phyloP scores from a whole-genome alignment of 2,797 vertebrate genomes.

The Mastacembelus armatus region DNA sequence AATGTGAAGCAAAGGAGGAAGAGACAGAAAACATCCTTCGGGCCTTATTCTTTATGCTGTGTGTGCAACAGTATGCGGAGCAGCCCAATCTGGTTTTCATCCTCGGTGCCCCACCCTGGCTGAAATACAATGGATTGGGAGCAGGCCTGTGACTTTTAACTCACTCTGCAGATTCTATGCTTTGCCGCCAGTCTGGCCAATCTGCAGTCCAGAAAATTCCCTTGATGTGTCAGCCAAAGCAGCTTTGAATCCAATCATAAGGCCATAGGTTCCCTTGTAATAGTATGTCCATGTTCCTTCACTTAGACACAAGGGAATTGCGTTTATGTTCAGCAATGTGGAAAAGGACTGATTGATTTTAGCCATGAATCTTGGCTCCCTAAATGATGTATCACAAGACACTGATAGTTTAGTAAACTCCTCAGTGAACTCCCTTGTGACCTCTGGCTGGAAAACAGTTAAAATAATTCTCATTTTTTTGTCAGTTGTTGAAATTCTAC shows the following conservation, averaged over 20 bases:
- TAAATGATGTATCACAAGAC: conserved; percentile 58
- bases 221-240: conserved; percentile 81
- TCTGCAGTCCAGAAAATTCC: conserved; percentile 73
- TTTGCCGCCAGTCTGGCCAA: conserved; percentile 78
- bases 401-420: conserved; percentile 65
- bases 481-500: conserved; percentile 61
- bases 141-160: conserved; percentile 81
- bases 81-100: conserved; percentile 82
- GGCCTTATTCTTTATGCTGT: conserved; percentile 54
- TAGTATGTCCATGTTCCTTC: conserved; percentile 80
- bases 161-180: conserved; percentile 80
- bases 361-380: conserved; percentile 60
- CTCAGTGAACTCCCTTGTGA: conserved; percentile 43
- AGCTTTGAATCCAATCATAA: conserved; percentile 84
- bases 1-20: conserved; percentile 41
- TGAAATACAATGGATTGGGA: conserved; percentile 81
- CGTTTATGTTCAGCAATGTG: conserved; percentile 75
- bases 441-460: conserved; percentile 44
- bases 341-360: conserved; percentile 74
- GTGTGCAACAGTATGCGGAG: conserved; percentile 60
- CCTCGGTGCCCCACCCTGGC: conserved; percentile 76
- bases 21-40: conserved; percentile 40
- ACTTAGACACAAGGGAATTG: conserved; percentile 71
- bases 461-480: conserved; percentile 41
- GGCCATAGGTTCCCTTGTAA: conserved; percentile 82